Conservation (phyloP, 2,888 invertebrate genomes). For the Conomelus anceps region DNA sequence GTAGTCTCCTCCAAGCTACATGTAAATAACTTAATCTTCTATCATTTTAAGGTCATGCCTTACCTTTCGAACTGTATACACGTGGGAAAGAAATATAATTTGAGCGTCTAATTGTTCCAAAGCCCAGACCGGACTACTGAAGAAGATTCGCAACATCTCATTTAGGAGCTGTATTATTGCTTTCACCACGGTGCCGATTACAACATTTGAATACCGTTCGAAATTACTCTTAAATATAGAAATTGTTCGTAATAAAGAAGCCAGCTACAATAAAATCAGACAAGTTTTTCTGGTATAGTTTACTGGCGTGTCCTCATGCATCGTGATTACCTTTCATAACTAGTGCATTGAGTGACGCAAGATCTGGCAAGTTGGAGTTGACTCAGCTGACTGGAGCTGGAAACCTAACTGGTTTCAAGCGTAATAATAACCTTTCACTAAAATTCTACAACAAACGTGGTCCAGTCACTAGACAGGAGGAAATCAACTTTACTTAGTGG, state of each 20-base stretch:
- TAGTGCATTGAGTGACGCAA: background rate
- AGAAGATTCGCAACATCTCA: too few species aligned
- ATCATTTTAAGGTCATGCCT: too few species aligned
- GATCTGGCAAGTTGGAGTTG: background rate
- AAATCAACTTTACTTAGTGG: too few species aligned
- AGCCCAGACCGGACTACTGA: too few species aligned
- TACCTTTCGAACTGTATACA: too few species aligned
- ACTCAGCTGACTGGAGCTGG: background rate
- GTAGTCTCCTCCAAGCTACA: too few species aligned
- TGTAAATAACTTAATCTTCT: too few species aligned
- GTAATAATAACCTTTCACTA: background rate
- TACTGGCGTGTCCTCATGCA: too few species aligned
- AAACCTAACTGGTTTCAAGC: background rate
- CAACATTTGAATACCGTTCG: background rate
- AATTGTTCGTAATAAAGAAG: background rate
- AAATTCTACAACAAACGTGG: background rate
- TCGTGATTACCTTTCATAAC: background rate
- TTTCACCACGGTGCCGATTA: background rate
- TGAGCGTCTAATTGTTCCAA: too few species aligned
- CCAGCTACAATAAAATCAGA: background rate
- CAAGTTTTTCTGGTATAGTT: background rate
- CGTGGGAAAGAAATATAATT: too few species aligned
- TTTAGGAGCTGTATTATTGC: too few species aligned
- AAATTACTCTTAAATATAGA: background rate
- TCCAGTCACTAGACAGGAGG: background rate